phyloP scores from a whole-genome alignment of 2,797 vertebrate genomes.

The Diplodus puntazzo region DNA sequence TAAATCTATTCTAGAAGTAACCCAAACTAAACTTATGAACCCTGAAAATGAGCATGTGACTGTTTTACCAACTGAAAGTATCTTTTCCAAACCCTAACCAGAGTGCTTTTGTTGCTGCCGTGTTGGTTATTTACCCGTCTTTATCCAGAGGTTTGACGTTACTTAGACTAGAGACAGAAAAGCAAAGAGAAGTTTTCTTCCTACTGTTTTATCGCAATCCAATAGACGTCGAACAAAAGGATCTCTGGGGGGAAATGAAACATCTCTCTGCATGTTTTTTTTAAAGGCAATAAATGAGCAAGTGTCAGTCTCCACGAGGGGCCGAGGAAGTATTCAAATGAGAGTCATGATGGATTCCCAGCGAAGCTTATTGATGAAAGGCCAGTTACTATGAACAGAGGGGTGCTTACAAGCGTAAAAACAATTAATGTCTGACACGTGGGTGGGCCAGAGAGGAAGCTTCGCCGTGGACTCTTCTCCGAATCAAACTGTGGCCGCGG shows the following conservation, averaged over 20 bases:
- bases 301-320: conserved; percentile 43
- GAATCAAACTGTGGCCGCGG: conserved; percentile 42
- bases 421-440: conserved; percentile 38
- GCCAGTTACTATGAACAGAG: conserved; percentile 30
- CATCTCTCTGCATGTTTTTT: conserved; percentile 19
- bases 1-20: too few relatives aligned
- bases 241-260: conserved; percentile 32
- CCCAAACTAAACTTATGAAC: too few relatives aligned
- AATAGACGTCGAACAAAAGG: background rate
- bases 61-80: too few relatives aligned
- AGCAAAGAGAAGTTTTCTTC: background rate
- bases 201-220: background rate
- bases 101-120: too few relatives aligned
- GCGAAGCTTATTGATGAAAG: conserved; percentile 37
- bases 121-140: background rate
- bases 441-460: conserved; percentile 24
- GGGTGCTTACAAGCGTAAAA: conserved; percentile 42
- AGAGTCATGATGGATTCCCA: conserved; percentile 50
- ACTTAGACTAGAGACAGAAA: too few relatives aligned
- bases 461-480: conserved; percentile 16
- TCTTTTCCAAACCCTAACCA: too few relatives aligned
- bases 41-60: too few relatives aligned
- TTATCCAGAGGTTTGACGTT: too few relatives aligned
- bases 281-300: conserved; percentile 19
- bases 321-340: conserved; percentile 39